Percentiles rank a stretch among this genome's conserved stretches.
phyloP scores from a whole-genome alignment of 1,140 invertebrate genomes.

The Drosophila lacteicornis region DNA sequence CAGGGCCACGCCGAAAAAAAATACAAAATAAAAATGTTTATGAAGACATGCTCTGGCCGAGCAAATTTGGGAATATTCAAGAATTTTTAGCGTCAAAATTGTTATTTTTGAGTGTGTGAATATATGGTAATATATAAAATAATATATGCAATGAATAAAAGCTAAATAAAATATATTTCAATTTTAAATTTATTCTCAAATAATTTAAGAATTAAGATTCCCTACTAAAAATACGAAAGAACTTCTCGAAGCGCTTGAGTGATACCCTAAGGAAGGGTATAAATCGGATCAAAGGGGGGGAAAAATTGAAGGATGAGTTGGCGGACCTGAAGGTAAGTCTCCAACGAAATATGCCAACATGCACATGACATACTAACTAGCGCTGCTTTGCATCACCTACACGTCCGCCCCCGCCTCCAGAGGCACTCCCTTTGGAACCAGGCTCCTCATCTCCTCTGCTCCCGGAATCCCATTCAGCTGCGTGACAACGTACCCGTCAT shows the following conservation, averaged over 20 bases:
- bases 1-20: constrained; percentile 16
- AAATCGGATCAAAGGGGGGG: background rate
- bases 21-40: background rate
- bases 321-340: constrained; percentile 25
- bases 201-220: background rate
- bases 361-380: constrained; percentile 64
- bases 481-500: constrained; percentile 52
- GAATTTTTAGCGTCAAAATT: background rate
- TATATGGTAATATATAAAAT: too few relatives aligned
- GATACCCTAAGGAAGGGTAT: constrained; percentile 19
- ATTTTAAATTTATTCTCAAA: background rate
- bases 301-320: background rate
- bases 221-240: background rate
- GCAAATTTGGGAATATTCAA: background rate
- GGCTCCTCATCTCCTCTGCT: background rate
- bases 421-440: background rate
- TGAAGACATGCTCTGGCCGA: background rate
- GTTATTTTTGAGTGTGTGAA: background rate
- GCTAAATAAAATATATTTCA: background rate
- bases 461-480: constrained; percentile 20
- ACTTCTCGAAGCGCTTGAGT: too few relatives aligned
- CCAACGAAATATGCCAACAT: constrained; percentile 59
- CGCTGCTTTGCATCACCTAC: constrained; percentile 49
- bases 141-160: too few relatives aligned
- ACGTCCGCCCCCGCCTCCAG: constrained; percentile 11